Evolutionary conservation across 2,113 vertebrate species (phyloP).

Genomic region (Dunckerocampus dactyliophorus): DNA sequence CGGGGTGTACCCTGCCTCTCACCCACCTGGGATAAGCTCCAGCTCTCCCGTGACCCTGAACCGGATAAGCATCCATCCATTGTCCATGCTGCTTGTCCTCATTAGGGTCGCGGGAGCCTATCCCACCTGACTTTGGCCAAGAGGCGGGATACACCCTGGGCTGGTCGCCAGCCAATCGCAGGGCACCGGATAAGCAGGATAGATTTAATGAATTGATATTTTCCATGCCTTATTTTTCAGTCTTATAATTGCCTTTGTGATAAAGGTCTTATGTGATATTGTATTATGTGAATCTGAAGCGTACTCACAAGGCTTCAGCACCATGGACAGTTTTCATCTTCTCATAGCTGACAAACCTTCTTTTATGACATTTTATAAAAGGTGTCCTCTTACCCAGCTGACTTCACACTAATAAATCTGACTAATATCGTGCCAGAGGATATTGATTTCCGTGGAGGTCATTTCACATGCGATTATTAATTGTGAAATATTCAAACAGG

Average conservation of each 20-base stretch:
- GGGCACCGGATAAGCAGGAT: no score
- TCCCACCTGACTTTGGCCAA: no score
- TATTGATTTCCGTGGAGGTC: constrained; percentile 53
- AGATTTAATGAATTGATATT: no score
- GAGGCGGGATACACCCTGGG: no score
- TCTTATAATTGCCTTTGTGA: neutral
- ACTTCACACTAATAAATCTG: constrained; percentile 47
- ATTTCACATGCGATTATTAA: constrained; percentile 39
- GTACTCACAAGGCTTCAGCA: constrained; percentile 47
- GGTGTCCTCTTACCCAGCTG: constrained; percentile 31
- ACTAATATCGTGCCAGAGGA: constrained; percentile 13
- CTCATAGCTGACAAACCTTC: neutral
- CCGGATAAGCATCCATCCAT: no score
- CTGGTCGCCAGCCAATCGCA: no score
- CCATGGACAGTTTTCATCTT: constrained; percentile 52
- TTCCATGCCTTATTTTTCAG: no score
- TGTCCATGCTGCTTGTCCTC: no score
- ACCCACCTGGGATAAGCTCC: no score
- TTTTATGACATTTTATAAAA: constrained; percentile 10
- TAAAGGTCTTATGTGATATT: neutral
- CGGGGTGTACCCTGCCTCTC: no score
- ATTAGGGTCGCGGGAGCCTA: no score
- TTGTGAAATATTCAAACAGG: constrained; percentile 27
- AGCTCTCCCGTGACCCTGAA: no score
- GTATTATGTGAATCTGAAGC: neutral